These are phyloP conservation scores for Imbricaverruca yamaguchii DNA, from an alignment of 2,888 invertebrate species.

Conservation along the genomic window DNA sequence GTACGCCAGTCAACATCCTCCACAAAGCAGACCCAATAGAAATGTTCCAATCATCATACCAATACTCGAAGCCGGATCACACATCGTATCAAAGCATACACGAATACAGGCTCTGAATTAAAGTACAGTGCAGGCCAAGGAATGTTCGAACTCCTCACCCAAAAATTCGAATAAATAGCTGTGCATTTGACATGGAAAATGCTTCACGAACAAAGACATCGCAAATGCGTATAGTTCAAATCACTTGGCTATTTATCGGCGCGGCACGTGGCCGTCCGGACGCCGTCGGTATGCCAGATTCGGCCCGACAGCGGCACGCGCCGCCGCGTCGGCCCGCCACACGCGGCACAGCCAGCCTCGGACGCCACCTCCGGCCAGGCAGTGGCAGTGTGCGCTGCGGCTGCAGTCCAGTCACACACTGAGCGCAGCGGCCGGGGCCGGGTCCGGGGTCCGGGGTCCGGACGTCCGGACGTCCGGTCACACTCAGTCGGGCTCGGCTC, in stretches of 20 bases:
- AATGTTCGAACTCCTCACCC: not conserved
- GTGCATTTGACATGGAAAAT: constrained; percentile 6
- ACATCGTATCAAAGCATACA: constrained; percentile 7
- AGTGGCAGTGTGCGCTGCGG: too few species aligned
- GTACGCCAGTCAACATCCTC: not conserved
- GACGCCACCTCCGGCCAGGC: too few species aligned
- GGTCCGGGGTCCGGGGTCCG: too few species aligned
- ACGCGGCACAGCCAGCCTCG: too few species aligned
- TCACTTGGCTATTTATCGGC: not conserved
- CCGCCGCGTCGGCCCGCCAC: not conserved
- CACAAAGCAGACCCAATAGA: constrained; percentile 14
- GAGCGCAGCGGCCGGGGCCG: too few species aligned
- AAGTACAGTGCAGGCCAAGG: constrained; percentile 11
- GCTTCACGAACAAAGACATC: constrained; percentile 5
- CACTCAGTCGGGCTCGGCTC: too few species aligned
- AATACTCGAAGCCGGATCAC: not conserved
- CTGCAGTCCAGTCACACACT: too few species aligned
- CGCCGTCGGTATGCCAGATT: too few species aligned
- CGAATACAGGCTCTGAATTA: constrained; percentile 3
- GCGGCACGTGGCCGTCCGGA: not conserved
- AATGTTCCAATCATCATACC: not conserved
- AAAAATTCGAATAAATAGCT: constrained; percentile 4
- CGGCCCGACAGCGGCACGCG: not conserved
- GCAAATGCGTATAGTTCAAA: constrained; percentile 12
- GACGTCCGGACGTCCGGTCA: too few species aligned